Percentiles rank a stretch among this genome's conserved stretches.
These are phyloP conservation scores for Bursaphelenchus mucronatus DNA, from an alignment of 1,140 invertebrate genomes.

Conservation along the genomic window DNA sequence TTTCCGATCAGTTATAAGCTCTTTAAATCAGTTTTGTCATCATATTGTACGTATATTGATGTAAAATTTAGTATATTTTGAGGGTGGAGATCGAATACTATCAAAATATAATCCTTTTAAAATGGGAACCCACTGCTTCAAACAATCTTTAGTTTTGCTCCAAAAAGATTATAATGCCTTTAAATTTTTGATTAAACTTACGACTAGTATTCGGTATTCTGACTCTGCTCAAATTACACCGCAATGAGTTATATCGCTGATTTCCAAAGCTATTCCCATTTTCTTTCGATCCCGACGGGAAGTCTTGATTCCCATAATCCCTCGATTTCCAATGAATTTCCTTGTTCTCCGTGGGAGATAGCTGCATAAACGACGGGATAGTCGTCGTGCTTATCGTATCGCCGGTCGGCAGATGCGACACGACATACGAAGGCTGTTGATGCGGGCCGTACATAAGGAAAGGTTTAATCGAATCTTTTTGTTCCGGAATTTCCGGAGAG, in stretches of 20 bases:
- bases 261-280: slow-evolving; percentile 26
- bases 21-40: no score
- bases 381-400: slow-evolving; percentile 26
- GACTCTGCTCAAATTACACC: slow-evolving; percentile 28
- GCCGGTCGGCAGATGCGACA: slow-evolving; percentile 33
- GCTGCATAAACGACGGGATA: slow-evolving; percentile 22
- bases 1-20: no score
- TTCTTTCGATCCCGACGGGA: slow-evolving; percentile 4
- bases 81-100: no score
- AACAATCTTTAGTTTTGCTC: no score
- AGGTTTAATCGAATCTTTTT: not conserved
- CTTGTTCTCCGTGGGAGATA: not conserved
- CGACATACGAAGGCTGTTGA: slow-evolving; percentile 46
- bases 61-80: no score
- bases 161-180: no score
- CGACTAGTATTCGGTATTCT: slow-evolving; percentile 39
- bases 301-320: not conserved
- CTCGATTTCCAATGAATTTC: not conserved
- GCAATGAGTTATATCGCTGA: slow-evolving; percentile 32
- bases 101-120: no score
- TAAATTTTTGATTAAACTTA: slow-evolving; percentile 58
- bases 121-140: no score
- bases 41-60: no score
- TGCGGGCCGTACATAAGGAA: slow-evolving; percentile 45
- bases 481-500: no score